phyloP scores from a whole-genome alignment of 1,140 invertebrate genomes.

The Brachionus paranguensis region DNA sequence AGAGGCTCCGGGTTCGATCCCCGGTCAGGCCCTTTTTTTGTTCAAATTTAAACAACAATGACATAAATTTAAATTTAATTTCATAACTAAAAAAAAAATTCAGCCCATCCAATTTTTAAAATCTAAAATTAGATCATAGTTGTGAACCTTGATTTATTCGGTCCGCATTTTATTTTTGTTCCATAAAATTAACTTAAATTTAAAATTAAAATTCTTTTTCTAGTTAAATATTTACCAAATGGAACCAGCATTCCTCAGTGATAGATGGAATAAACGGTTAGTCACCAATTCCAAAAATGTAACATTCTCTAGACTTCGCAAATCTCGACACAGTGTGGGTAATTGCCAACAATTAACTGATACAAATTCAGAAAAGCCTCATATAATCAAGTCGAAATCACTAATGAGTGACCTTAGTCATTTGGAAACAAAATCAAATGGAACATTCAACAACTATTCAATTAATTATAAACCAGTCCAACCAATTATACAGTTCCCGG shows the following conservation, averaged over 20 bases:
- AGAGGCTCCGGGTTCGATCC: slow-evolving; percentile 21
- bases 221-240: background rate
- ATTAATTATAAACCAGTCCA: background rate
- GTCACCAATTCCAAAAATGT: background rate
- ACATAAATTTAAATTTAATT: background rate
- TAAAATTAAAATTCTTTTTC: background rate
- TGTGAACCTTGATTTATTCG: background rate
- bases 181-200: background rate
- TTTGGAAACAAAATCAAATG: background rate
- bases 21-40: slow-evolving; percentile 14
- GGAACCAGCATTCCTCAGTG: background rate
- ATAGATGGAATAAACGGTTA: background rate
- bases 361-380: background rate
- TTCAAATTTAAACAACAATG: background rate
- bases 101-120: background rate
- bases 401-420: background rate
- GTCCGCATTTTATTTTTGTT: background rate
- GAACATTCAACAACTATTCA: background rate
- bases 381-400: background rate
- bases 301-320: background rate
- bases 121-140: background rate
- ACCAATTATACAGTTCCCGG: background rate
- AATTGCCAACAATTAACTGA: background rate
- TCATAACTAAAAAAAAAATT: background rate
- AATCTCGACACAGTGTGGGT: background rate